phyloP scores from a whole-genome alignment of 1,140 invertebrate genomes.

The Drosophila littoralis region DNA sequence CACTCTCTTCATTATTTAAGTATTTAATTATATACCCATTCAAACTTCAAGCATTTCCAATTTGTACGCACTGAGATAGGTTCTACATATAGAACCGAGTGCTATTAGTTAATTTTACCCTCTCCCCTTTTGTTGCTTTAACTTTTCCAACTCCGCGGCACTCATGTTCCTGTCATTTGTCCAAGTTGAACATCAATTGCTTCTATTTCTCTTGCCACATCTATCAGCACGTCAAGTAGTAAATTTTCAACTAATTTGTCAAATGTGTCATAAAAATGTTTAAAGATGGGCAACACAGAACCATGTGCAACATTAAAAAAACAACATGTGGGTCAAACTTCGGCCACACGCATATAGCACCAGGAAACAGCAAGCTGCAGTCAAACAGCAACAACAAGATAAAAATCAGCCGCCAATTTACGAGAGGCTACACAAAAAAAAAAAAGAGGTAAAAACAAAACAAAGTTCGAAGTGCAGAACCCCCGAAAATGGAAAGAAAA shows the following conservation, averaged over 20 bases:
- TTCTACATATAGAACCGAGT: not conserved
- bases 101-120: not conserved
- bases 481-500: conserved; percentile 26
- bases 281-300: conserved; percentile 6
- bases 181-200: conserved; percentile 17
- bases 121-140: too few relatives aligned
- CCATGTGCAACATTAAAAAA: conserved; percentile 14
- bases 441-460: not conserved
- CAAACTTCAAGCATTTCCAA: too few relatives aligned
- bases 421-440: not conserved
- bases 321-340: conserved; percentile 47
- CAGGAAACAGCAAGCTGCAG: not conserved
- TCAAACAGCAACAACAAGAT: not conserved
- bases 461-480: conserved; percentile 33
- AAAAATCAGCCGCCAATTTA: conserved; percentile 32
- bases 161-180: conserved; percentile 23
- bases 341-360: conserved; percentile 21
- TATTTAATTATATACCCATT: too few relatives aligned
- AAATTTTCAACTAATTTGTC: conserved; percentile 56
- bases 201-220: conserved; percentile 18
- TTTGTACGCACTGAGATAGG: not conserved
- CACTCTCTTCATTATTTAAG: too few relatives aligned
- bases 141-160: not conserved
- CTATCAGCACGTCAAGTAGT: conserved; percentile 35
- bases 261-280: conserved; percentile 50